Evolutionary conservation across 2,113 vertebrate species (phyloP).

Genomic region (Notarius quadriscutis): DNA sequence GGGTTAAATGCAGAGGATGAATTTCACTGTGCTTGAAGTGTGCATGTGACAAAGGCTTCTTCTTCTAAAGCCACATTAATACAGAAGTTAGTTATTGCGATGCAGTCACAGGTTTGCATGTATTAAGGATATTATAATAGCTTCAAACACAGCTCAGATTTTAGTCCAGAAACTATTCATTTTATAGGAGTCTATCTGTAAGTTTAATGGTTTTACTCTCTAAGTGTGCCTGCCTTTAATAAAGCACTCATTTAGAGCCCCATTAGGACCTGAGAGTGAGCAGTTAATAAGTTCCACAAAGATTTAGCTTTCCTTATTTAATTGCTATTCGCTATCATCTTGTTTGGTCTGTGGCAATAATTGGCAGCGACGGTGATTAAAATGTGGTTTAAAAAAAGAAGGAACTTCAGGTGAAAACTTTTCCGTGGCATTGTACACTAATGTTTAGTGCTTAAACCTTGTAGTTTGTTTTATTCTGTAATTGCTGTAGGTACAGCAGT

Average conservation of each 20-base stretch:
- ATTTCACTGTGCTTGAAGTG: too few species aligned
- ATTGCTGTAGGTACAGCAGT: background rate
- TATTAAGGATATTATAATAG: background rate
- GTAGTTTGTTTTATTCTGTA: background rate
- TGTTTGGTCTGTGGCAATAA: background rate
- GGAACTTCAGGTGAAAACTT: background rate
- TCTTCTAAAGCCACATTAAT: background rate
- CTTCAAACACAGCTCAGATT: background rate
- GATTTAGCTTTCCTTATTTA: background rate
- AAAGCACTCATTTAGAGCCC: background rate
- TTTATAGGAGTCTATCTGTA: constrained; percentile 5
- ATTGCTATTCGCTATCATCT: background rate
- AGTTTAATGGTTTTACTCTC: background rate
- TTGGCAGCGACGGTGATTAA: background rate
- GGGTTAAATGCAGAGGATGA: too few species aligned
- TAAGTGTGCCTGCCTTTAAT: background rate
- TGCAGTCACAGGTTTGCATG: background rate
- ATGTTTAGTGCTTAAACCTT: background rate
- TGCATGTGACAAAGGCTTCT: too few species aligned
- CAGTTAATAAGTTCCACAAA: background rate
- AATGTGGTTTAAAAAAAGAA: background rate
- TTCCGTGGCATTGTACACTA: background rate
- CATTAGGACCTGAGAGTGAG: background rate
- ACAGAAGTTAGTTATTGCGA: background rate
- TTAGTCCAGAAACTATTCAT: background rate